phyloP scores from a whole-genome alignment of 2,113 vertebrate genomes.

The Archocentrus centrarchus region DNA sequence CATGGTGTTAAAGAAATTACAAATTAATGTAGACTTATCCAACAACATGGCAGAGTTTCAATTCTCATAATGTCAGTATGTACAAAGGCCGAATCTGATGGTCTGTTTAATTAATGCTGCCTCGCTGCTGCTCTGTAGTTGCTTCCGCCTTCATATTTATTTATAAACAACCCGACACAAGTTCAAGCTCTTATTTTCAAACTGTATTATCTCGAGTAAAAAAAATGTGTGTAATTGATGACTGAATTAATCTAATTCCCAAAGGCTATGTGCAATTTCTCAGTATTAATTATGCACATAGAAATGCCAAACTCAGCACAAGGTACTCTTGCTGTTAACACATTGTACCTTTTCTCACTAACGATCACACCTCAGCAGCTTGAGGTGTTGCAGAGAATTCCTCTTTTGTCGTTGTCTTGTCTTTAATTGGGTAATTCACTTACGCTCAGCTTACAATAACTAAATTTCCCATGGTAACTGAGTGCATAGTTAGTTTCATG shows the following conservation, averaged over 20 bases:
- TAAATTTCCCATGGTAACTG: neutral
- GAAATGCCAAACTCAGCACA: neutral
- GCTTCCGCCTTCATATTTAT: neutral
- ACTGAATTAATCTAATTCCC: neutral
- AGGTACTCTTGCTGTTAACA: neutral
- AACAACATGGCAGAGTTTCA: neutral
- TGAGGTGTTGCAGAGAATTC: neutral
- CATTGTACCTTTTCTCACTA: neutral
- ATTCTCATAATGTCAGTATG: neutral
- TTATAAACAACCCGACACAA: neutral
- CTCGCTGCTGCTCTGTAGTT: neutral
- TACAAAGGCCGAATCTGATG: neutral
- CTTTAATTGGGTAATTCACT: conserved; percentile 34
- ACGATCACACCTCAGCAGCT: conserved; percentile 24
- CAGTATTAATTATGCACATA: neutral
- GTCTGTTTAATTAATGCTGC: neutral
- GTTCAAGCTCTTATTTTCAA: conserved; percentile 11
- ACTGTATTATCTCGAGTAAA: neutral
- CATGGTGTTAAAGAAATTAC: neutral
- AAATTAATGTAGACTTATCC: neutral
- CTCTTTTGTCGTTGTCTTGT: neutral
- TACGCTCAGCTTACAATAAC: conserved; percentile 21
- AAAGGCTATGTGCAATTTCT: neutral
- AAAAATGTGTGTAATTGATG: neutral
- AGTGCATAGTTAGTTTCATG: conserved; percentile 7